Evolutionary conservation across 2,888 invertebrate genomes (phyloP).

Genomic region (Alloscopus bannaensis): DNA sequence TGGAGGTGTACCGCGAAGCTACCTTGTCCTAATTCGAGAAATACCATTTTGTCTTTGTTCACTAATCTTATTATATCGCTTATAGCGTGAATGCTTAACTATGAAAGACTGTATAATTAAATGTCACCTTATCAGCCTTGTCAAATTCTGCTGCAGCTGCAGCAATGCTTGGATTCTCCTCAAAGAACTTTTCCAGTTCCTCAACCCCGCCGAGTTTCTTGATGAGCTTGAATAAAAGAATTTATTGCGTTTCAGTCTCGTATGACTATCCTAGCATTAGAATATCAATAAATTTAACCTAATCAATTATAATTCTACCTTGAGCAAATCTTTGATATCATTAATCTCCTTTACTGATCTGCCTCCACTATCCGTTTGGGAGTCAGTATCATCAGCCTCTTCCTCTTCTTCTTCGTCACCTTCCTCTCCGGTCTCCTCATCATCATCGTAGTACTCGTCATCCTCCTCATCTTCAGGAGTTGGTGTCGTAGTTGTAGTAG

Average conservation of each 20-base stretch:
- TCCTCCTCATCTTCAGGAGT: slow-evolving; percentile 74
- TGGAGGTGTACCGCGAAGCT: slow-evolving; percentile 51
- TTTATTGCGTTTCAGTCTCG: too few species aligned
- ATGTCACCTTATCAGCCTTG: slow-evolving; percentile 50
- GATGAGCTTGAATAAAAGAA: too few species aligned
- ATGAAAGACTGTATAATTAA: too few species aligned
- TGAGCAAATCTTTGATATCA: slow-evolving; percentile 71
- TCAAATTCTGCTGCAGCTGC: slow-evolving; percentile 69
- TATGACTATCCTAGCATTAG: too few species aligned
- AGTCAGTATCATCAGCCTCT: slow-evolving; percentile 65
- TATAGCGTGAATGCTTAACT: too few species aligned
- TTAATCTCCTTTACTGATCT: slow-evolving; percentile 71
- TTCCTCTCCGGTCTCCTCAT: slow-evolving; percentile 76
- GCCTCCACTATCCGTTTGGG: slow-evolving; percentile 58
- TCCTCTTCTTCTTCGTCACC: slow-evolving; percentile 78
- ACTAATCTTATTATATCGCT: slow-evolving; percentile 4
- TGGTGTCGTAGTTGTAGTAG: slow-evolving; percentile 75
- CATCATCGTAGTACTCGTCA: slow-evolving; percentile 75
- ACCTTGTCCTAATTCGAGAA: slow-evolving; percentile 40
- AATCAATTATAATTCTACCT: too few species aligned
- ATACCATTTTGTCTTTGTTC: not conserved
- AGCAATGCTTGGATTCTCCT: slow-evolving; percentile 72
- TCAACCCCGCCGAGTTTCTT: slow-evolving; percentile 83
- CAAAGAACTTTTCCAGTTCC: slow-evolving; percentile 82
- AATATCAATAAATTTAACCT: too few species aligned